A percentile compares a stretch with the other conserved stretches of the same genome.
Evolutionary conservation across 1,140 invertebrate genomes (phyloP).

Genomic region (Popillia japonica): DNA sequence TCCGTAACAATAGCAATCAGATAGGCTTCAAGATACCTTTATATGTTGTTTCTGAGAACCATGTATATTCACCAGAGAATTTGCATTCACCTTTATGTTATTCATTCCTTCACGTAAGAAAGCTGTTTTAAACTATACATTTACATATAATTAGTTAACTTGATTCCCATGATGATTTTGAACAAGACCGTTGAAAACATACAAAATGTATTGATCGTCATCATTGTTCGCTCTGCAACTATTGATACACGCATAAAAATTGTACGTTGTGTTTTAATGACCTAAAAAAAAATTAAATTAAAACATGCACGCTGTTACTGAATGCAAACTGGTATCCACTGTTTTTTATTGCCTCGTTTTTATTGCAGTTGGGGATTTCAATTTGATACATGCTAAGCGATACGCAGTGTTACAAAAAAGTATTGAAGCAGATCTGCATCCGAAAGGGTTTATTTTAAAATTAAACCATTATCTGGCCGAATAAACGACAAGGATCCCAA

Average conservation of each 20-base stretch:
- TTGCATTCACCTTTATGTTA: too few relatives aligned
- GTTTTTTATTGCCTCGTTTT: background rate
- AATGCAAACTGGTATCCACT: background rate
- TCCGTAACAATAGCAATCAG: too few relatives aligned
- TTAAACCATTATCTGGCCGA: constrained; percentile 2
- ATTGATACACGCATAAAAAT: background rate
- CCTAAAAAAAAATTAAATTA: constrained; percentile 12
- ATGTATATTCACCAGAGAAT: too few relatives aligned
- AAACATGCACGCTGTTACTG: background rate
- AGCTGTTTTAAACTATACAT: too few relatives aligned
- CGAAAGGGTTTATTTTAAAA: constrained; percentile 1
- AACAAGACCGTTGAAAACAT: background rate
- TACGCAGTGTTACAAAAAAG: background rate
- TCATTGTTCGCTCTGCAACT: background rate
- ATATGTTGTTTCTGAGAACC: too few relatives aligned
- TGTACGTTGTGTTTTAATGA: constrained; percentile 1
- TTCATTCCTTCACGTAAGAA: too few relatives aligned
- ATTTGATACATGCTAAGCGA: background rate
- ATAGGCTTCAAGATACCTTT: too few relatives aligned
- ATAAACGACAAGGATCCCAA: background rate
- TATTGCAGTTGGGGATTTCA: constrained; percentile 5
- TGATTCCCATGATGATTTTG: background rate
- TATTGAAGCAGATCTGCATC: background rate
- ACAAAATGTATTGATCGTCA: background rate
- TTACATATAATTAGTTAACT: too few relatives aligned